Conservation (phyloP, 2,888 invertebrate species). For the Hartigia nigra region DNA sequence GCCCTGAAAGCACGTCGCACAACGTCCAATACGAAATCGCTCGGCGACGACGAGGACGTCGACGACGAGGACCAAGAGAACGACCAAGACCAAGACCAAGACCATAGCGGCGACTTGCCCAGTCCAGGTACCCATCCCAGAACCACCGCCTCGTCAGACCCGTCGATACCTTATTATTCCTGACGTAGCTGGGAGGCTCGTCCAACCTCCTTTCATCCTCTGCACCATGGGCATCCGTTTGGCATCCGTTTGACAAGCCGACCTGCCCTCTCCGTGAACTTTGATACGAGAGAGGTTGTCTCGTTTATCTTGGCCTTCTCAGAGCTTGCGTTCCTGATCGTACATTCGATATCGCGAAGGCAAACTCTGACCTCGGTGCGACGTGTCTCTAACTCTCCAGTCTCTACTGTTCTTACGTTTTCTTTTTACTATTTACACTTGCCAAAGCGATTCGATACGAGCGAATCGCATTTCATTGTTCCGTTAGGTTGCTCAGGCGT, state of each 20-base stretch:
- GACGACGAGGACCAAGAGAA: slow-evolving; percentile 39
- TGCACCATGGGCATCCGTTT: slow-evolving; percentile 20
- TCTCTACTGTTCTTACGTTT: neutral
- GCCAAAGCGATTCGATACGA: neutral
- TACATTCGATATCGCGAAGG: neutral
- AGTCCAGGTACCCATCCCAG: slow-evolving; percentile 64
- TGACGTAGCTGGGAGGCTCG: slow-evolving; percentile 35
- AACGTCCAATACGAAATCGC: slow-evolving; percentile 41
- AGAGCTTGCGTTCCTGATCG: neutral
- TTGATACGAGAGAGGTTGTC: slow-evolving; percentile 19
- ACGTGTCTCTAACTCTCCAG: neutral
- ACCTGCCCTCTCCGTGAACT: slow-evolving; percentile 4
- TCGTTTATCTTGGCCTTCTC: neutral
- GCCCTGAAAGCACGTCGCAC: slow-evolving; percentile 22
- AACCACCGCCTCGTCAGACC: slow-evolving; percentile 36
- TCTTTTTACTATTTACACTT: neutral
- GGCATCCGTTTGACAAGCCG: slow-evolving; percentile 11
- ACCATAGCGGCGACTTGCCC: slow-evolving; percentile 59
- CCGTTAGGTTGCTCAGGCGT: neutral
- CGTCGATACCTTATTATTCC: slow-evolving; percentile 25
- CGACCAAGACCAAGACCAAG: slow-evolving; percentile 58
- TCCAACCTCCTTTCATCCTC: slow-evolving; percentile 24
- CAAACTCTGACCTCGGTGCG: neutral
- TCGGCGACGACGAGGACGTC: slow-evolving; percentile 43
- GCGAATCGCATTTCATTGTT: neutral